Percentiles rank a stretch among this genome's conserved stretches.
Conservation (phyloP, 2,888 invertebrate genomes). For the Ellobium chinense region DNA sequence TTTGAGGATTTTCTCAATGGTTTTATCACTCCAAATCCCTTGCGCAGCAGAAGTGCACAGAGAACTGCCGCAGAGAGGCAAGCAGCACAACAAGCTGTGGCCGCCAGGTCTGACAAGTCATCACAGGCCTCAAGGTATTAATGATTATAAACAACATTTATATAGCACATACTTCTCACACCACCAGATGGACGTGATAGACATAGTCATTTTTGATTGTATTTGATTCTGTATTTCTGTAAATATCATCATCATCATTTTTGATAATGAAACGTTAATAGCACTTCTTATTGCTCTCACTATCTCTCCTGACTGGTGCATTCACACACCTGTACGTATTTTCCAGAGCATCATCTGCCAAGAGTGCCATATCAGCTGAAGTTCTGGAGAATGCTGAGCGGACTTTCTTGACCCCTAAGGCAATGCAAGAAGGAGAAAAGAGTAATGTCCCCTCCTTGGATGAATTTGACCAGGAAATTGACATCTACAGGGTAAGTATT, state of each 20-base stretch:
- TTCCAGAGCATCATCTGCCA: constrained; percentile 68
- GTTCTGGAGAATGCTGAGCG: constrained; percentile 73
- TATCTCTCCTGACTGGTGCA: too few relatives aligned
- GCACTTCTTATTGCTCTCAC: neutral
- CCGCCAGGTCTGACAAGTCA: constrained; percentile 35
- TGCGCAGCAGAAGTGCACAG: constrained; percentile 56
- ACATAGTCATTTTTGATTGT: neutral
- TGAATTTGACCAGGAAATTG: constrained; percentile 78
- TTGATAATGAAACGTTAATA: neutral
- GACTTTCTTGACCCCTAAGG: constrained; percentile 76
- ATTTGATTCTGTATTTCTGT: neutral
- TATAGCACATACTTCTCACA: too few relatives aligned
- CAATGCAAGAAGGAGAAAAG: constrained; percentile 60
- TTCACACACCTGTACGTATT: too few relatives aligned
- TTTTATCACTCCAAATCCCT: constrained; percentile 72
- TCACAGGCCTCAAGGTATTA: constrained; percentile 42
- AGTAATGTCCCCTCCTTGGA: constrained; percentile 75
- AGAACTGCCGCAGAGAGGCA: constrained; percentile 25
- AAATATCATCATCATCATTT: neutral
- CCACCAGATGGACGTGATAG: too few relatives aligned
- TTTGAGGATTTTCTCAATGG: constrained; percentile 76
- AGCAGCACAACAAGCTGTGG: neutral
- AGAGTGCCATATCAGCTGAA: constrained; percentile 68
- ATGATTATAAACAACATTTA: too few relatives aligned
- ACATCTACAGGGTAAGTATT: constrained; percentile 75